Conservation (phyloP, 2,797 vertebrate species). For the Salmo trutta region DNA sequence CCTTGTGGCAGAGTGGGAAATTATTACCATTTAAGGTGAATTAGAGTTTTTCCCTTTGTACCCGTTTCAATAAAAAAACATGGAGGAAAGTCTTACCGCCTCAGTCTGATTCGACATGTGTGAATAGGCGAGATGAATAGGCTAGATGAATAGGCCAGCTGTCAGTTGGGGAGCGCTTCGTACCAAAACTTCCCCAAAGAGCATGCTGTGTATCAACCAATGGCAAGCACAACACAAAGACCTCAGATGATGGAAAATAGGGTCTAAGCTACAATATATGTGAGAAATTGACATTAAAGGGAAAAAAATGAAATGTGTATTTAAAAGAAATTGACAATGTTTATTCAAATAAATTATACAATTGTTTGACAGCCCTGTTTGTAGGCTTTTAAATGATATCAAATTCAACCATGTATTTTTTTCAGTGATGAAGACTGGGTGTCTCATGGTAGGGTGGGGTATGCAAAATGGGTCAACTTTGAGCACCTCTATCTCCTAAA, state of each 20-base stretch:
- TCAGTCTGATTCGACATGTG: conserved; percentile 30
- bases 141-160: conserved; percentile 35
- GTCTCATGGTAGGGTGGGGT: too few species aligned
- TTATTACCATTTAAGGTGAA: conserved; percentile 31
- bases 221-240: conserved; percentile 15
- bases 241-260: conserved; percentile 33
- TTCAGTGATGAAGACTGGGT: too few species aligned
- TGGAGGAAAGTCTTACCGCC: conserved; percentile 1
- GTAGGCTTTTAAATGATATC: too few species aligned
- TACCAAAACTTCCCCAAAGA: conserved; percentile 25
- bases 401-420: too few species aligned
- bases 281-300: too few species aligned
- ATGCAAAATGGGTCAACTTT: too few species aligned
- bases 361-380: too few species aligned
- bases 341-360: too few species aligned
- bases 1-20: conserved; percentile 45
- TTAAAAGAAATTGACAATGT: too few species aligned
- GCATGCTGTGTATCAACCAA: conserved; percentile 25
- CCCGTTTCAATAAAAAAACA: conserved; percentile 20
- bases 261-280: too few species aligned
- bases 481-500: too few species aligned
- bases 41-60: conserved; percentile 45
- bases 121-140: conserved; percentile 21
- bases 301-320: too few species aligned
- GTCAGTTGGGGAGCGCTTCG: conserved; percentile 38